These are phyloP conservation scores for Stomorhina lunata DNA, from an alignment of 2,888 invertebrate species.

Conservation along the genomic window DNA sequence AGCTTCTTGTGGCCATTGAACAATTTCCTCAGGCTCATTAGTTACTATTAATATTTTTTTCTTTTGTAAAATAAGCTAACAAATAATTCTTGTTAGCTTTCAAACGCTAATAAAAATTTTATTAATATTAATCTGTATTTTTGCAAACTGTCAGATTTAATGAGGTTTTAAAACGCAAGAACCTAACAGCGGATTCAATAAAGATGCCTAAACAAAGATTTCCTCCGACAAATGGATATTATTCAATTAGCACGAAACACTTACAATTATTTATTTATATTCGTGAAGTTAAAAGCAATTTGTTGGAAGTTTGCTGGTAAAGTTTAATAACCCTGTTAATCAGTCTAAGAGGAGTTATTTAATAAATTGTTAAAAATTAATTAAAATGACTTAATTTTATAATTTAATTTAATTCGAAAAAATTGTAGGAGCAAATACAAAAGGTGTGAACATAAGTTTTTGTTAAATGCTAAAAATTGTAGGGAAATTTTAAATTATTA, in stretches of 20 bases:
- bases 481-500: too few species aligned
- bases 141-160: conserved; percentile 25
- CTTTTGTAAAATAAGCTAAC: neutral
- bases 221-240: conserved; percentile 21
- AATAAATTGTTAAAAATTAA: neutral
- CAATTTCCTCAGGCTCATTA: too few species aligned
- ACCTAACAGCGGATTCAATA: neutral
- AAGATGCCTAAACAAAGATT: neutral
- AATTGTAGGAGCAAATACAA: neutral
- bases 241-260: conserved; percentile 39
- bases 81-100: neutral
- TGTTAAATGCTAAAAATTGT: conserved; percentile 12
- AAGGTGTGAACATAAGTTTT: neutral
- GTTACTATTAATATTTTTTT: neutral
- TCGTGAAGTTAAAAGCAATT: neutral
- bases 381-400: conserved; percentile 21
- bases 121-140: conserved; percentile 23
- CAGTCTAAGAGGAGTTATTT: neutral
- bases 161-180: conserved; percentile 52
- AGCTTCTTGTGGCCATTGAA: too few species aligned
- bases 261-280: too few species aligned
- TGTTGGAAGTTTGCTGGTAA: neutral
- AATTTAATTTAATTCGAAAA: neutral
- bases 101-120: conserved; percentile 13
- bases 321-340: conserved; percentile 23